Conservation (phyloP, 2,113 vertebrate species). For the Ibidorhyncha struthersii region DNA sequence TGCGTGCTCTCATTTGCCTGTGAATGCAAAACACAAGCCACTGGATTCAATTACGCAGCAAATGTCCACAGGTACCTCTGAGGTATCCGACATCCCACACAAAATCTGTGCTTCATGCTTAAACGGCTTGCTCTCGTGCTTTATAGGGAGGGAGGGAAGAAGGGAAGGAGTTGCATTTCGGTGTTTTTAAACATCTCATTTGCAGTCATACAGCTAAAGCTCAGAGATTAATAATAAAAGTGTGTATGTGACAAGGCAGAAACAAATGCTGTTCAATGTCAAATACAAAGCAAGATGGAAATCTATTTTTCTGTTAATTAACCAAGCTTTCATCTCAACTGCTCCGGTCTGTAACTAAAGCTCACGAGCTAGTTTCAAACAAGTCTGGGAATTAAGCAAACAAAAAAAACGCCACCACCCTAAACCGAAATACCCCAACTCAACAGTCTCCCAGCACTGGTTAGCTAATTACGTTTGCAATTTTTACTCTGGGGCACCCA, state of each 20-base stretch:
- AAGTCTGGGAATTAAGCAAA: conserved; percentile 11
- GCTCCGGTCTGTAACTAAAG: conserved; percentile 63
- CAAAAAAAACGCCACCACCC: not conserved
- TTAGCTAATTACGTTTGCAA: conserved; percentile 67
- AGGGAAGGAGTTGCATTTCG: not conserved
- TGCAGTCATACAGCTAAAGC: not conserved
- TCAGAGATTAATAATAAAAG: conserved; percentile 14
- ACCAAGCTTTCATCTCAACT: conserved; percentile 59
- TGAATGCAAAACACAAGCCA: not conserved
- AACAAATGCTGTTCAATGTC: conserved; percentile 18
- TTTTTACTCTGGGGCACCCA: conserved; percentile 66
- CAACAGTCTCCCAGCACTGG: conserved; percentile 16
- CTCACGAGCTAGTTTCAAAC: conserved; percentile 40
- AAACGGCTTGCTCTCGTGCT: not conserved
- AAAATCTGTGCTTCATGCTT: conserved; percentile 31
- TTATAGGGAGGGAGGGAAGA: not conserved
- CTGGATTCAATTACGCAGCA: not conserved
- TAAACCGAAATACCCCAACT: not conserved
- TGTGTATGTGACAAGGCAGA: not conserved
- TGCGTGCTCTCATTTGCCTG: not conserved
- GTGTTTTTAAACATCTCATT: not conserved
- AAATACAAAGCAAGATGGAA: conserved; percentile 47
- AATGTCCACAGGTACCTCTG: not conserved
- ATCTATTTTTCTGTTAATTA: conserved; percentile 67
- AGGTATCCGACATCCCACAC: not conserved